Conservation (phyloP, 2,113 vertebrate species). For the Chamaea fasciata region DNA sequence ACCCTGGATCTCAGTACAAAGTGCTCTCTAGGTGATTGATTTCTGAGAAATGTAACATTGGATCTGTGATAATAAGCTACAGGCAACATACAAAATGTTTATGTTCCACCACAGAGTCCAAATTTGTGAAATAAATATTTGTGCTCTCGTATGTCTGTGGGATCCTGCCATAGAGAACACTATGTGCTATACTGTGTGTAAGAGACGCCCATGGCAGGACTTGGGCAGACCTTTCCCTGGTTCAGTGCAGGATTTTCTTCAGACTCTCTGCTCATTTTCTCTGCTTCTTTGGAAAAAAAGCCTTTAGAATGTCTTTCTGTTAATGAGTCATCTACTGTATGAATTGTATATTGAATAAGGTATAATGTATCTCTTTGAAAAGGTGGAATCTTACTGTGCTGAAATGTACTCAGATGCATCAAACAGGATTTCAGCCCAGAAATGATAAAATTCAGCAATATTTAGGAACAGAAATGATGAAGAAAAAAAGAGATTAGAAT, state of each 20-base stretch:
- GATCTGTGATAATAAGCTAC: neutral
- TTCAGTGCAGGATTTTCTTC: neutral
- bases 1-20: neutral
- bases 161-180: constrained; percentile 38
- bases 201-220: neutral
- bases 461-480: neutral
- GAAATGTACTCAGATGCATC: neutral
- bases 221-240: neutral
- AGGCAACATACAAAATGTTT: constrained; percentile 43
- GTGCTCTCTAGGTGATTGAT: neutral
- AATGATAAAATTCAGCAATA: neutral
- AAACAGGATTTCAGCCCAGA: neutral
- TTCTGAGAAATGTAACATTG: constrained; percentile 16
- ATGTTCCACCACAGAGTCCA: constrained; percentile 30
- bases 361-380: neutral
- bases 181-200: constrained; percentile 35
- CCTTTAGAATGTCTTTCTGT: neutral
- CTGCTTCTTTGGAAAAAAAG: neutral
- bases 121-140: constrained; percentile 64
- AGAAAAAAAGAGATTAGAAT: neutral
- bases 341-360: neutral
- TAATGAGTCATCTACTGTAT: neutral
- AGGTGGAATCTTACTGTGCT: neutral
- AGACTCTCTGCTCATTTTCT: neutral
- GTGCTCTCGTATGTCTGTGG: constrained; percentile 21